Conservation (phyloP, 2,888 invertebrate species). For the Phaonia tiefii region DNA sequence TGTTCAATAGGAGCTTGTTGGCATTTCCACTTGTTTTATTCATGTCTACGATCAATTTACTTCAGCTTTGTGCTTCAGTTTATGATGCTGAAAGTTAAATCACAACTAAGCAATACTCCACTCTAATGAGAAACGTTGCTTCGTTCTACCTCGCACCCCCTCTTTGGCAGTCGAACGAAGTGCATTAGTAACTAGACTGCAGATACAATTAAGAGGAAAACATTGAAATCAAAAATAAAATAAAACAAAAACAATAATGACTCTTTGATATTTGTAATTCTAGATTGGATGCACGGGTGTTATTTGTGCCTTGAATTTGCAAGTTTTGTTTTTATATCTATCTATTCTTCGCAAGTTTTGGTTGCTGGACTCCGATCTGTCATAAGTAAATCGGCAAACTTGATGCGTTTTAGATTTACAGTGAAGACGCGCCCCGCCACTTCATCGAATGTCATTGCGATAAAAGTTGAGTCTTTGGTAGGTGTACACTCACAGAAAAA, state of each 20-base stretch:
- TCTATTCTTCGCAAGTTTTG: too few species aligned
- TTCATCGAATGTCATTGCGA: too few species aligned
- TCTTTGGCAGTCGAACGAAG: background rate
- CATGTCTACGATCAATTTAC: slow-evolving; percentile 1
- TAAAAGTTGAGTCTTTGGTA: too few species aligned
- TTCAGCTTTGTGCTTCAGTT: background rate
- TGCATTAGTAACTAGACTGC: background rate
- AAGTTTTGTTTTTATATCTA: background rate
- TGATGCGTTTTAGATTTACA: too few species aligned
- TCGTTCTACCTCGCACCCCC: background rate
- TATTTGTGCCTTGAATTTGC: too few species aligned
- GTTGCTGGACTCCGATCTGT: too few species aligned
- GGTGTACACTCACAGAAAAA: too few species aligned
- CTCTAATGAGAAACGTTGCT: background rate
- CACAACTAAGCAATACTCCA: background rate
- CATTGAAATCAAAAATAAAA: background rate
- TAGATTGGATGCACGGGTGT: too few species aligned
- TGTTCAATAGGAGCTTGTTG: slow-evolving; percentile 54
- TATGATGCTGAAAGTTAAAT: background rate
- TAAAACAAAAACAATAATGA: background rate
- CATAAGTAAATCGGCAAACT: too few species aligned
- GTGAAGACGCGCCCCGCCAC: too few species aligned
- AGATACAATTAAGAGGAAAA: slow-evolving; percentile 5
- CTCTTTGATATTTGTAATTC: slow-evolving; percentile 10
- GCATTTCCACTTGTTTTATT: slow-evolving; percentile 61